A percentile compares a stretch with the other conserved stretches of the same genome.
These are phyloP conservation scores for Anolis sagrei DNA, from an alignment of 2,113 vertebrate genomes.

Conservation along the genomic window DNA sequence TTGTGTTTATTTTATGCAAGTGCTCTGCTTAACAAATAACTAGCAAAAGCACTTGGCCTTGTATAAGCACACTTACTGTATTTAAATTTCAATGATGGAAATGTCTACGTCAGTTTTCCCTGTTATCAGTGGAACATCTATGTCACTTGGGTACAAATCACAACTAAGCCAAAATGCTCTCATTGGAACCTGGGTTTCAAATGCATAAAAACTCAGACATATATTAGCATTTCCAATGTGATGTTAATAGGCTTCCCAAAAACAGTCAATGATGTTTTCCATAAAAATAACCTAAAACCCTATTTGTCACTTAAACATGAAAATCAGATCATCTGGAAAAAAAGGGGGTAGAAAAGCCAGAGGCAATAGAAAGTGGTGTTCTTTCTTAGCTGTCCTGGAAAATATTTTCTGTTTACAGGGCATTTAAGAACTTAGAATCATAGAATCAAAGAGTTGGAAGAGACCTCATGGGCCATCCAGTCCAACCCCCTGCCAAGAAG, in stretches of 20 bases:
- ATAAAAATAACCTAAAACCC: background rate
- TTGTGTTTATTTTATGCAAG: slow-evolving; percentile 52
- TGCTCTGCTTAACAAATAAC: slow-evolving; percentile 47
- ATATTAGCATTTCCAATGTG: slow-evolving; percentile 30
- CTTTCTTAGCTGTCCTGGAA: slow-evolving; percentile 17
- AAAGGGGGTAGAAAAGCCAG: slow-evolving; percentile 1
- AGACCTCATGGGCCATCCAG: too few relatives aligned
- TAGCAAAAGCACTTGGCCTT: slow-evolving; percentile 37
- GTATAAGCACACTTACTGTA: slow-evolving; percentile 40
- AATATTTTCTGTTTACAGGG: slow-evolving; percentile 17
- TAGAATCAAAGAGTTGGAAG: too few relatives aligned
- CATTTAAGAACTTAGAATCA: slow-evolving; percentile 27
- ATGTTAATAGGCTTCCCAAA: slow-evolving; percentile 1
- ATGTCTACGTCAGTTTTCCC: slow-evolving; percentile 47
- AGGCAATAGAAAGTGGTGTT: slow-evolving; percentile 14
- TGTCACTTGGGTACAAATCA: slow-evolving; percentile 50
- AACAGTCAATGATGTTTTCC: slow-evolving; percentile 3
- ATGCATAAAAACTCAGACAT: slow-evolving; percentile 27
- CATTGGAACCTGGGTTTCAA: slow-evolving; percentile 45
- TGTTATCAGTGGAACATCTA: slow-evolving; percentile 63
- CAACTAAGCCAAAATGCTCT: slow-evolving; percentile 56
- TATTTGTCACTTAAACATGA: accelerated
- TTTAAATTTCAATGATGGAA: slow-evolving; percentile 41
- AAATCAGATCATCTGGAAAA: background rate
- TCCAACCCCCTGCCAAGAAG: too few relatives aligned